phyloP scores from a whole-genome alignment of 2,797 vertebrate genomes.

The Brachyalestes nurse region DNA sequence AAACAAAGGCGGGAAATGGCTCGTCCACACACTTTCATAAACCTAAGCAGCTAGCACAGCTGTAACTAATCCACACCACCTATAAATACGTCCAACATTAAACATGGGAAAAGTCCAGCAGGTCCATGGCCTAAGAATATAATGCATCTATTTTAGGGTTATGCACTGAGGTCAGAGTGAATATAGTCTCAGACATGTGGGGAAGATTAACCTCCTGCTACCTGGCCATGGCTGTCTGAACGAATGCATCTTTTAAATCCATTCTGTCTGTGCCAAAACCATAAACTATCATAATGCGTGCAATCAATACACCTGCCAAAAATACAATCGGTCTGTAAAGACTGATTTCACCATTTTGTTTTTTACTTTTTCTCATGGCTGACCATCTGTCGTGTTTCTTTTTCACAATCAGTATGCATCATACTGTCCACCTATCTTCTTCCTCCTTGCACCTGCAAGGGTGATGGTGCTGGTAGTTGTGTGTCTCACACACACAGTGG shows the following conservation, averaged over 20 bases:
- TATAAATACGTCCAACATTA: slow-evolving; percentile 46
- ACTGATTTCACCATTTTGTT: background rate
- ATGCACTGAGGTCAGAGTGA: slow-evolving; percentile 54
- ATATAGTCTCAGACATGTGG: background rate
- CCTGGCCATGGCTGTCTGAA: slow-evolving; percentile 11
- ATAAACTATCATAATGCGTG: slow-evolving; percentile 1
- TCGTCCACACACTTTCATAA: background rate
- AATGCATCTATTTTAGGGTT: slow-evolving; percentile 10
- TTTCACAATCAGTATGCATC: background rate
- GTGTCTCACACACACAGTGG: slow-evolving; percentile 47
- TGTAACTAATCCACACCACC: slow-evolving; percentile 59
- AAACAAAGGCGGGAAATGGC: background rate
- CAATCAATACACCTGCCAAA: background rate
- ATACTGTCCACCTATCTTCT: background rate
- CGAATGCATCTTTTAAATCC: background rate
- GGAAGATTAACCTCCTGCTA: slow-evolving; percentile 13
- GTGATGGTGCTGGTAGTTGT: slow-evolving; percentile 38
- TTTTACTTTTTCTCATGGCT: no score
- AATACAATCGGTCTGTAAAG: background rate
- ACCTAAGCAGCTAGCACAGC: slow-evolving; percentile 32
- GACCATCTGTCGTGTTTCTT: no score
- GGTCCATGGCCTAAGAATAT: slow-evolving; percentile 18
- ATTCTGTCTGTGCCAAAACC: background rate
- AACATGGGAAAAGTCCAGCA: slow-evolving; percentile 34
- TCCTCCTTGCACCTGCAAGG: slow-evolving; percentile 56